These are phyloP conservation scores for Oligia latruncula DNA, from an alignment of 2,888 invertebrate species.

Conservation along the genomic window DNA sequence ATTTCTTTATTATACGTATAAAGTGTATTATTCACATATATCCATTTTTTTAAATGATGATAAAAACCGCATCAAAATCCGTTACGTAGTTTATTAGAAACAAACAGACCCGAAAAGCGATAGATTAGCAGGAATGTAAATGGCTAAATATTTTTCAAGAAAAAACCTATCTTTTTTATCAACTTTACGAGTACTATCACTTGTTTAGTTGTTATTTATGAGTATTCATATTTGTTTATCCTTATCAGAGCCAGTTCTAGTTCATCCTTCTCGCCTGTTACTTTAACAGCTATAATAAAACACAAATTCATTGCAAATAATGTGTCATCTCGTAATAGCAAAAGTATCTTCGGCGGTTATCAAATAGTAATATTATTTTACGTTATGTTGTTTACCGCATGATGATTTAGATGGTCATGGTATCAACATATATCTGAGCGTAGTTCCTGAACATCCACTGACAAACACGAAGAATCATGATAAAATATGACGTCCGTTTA, in stretches of 20 bases:
- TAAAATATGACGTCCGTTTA: constrained; percentile 53
- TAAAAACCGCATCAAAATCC: too few species aligned
- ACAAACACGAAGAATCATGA: constrained; percentile 41
- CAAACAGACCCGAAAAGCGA: neutral
- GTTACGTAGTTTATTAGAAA: neutral
- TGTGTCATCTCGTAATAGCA: constrained; percentile 31
- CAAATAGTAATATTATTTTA: constrained; percentile 55
- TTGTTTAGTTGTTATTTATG: neutral
- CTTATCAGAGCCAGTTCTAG: constrained; percentile 20
- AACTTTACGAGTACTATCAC: neutral
- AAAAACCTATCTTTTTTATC: neutral
- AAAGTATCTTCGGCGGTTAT: constrained; percentile 29
- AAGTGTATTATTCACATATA: too few species aligned
- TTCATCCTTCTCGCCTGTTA: constrained; percentile 23
- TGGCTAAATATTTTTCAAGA: neutral
- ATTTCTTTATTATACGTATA: neutral
- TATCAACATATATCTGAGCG: constrained; percentile 62
- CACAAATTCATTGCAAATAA: constrained; percentile 43
- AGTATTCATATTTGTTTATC: constrained; percentile 11
- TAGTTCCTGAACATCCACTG: constrained; percentile 39
- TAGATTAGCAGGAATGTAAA: neutral
- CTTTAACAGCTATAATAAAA: constrained; percentile 44
- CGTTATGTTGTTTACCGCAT: constrained; percentile 57
- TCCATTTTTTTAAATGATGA: neutral
- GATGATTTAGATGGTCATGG: constrained; percentile 67